phyloP scores from a whole-genome alignment of 53 echinoderm and acorn worm genomes.

The Paracentrotus lividus region DNA sequence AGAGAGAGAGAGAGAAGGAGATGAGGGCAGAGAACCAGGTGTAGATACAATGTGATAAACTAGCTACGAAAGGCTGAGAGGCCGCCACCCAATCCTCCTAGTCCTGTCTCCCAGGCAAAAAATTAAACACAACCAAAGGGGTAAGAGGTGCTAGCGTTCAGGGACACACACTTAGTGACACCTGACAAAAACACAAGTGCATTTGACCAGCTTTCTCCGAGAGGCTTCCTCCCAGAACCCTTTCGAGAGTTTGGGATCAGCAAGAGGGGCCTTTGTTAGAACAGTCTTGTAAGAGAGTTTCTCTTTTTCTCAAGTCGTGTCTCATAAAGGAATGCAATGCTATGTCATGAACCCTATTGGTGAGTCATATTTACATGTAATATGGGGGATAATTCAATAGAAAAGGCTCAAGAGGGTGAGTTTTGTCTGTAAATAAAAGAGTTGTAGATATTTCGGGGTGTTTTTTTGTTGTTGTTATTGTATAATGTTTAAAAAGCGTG shows the following conservation, averaged over 20 bases:
- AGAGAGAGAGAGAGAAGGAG: not conserved
- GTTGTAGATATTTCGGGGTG: too few species aligned
- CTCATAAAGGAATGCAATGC: conserved; percentile 9
- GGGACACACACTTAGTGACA: conserved; percentile 66
- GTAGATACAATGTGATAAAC: conserved; percentile 18
- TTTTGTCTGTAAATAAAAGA: not conserved
- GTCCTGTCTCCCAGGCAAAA: conserved; percentile 36
- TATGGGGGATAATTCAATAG: not conserved
- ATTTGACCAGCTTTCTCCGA: conserved; percentile 64
- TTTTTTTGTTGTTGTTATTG: not conserved
- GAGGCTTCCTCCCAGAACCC: conserved; percentile 40
- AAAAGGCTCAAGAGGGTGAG: not conserved
- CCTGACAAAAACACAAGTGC: conserved; percentile 62
- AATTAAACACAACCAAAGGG: conserved; percentile 50
- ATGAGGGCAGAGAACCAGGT: not conserved
- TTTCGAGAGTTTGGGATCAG: conserved; percentile 20
- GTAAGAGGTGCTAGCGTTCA: conserved; percentile 47
- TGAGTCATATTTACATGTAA: conserved; percentile 54
- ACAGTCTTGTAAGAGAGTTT: conserved; percentile 36
- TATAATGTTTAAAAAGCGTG: not conserved
- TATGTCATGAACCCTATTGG: conserved; percentile 13
- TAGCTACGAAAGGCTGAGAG: conserved; percentile 22
- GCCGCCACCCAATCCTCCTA: not conserved
- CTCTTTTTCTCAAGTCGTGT: conserved; percentile 24
- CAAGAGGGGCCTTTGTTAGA: conserved; percentile 52